Base-by-base conservation (phyloP, 1,140 invertebrate genomes). In the Nephila pilipes region DNA sequence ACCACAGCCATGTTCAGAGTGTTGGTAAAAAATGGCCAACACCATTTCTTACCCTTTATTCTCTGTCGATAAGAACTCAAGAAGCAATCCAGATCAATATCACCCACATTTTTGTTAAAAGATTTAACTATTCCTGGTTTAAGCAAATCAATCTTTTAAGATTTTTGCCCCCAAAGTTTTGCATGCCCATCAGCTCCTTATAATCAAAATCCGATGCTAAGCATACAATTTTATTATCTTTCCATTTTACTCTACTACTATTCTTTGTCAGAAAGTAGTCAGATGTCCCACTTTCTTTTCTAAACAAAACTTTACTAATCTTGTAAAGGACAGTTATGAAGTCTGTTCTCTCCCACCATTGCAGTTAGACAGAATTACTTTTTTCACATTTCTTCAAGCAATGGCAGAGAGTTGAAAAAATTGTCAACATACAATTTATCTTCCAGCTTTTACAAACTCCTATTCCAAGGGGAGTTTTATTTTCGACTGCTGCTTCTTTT, bases 241-340 rank as follows among this genome's bases (percentile, higher is more conserved):
- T 80, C 79, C 79, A 38, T 80, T 69, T 69, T 69, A 69, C 63
- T 29, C 6, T 20, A 69, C 63, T 29, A 69, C 6, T 69, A 69
- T 69, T 20, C 63, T 69, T 69, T 69, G 63, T 69, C 22, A 22
- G n/a, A n/a, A n/a, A n/a, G n/a, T n/a, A n/a, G n/a, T n/a, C n/a
- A n/a, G n/a, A n/a, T n/a, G n/a, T n/a, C 63, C 63, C 63, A 10
- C 38, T 81, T 81, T 81, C 79, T 81, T 81, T 46, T 81, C 25
- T 46, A 36, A 20, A 6, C 38, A 81, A 81, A 81, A 32, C 81
- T 57, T 54, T 85, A 85, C 22, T 85, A 57, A n/a, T 85, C 54
- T 85, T 54, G 38, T 57, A 85, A 85, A 85, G 81, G 81, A 85
- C 81, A 85, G n/a, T n/a, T n/a, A n/a, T n/a, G n/a, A n/a, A n/a